Conservation (phyloP, 2,113 vertebrate species). For the Melozone crissalis region DNA sequence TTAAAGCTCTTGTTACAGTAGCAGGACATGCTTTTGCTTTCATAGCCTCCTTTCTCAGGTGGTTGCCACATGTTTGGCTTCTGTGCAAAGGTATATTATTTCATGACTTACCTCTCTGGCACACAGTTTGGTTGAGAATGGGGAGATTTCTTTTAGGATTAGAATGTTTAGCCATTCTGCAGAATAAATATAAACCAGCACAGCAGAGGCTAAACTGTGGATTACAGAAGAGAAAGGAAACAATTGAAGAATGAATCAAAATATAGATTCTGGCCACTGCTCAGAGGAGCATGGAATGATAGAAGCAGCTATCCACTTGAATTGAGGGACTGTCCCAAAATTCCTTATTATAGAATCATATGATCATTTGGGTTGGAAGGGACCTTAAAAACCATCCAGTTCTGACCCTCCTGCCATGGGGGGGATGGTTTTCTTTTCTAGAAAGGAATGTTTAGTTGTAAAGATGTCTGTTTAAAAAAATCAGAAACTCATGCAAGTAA, state of each 20-base stretch:
- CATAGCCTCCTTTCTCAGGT: constrained; percentile 65
- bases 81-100: constrained; percentile 50
- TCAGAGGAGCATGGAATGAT: not conserved
- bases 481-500: not conserved
- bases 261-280: not conserved
- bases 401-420: no score
- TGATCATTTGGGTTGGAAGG: not conserved
- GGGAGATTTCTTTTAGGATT: constrained; percentile 36
- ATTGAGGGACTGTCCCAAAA: not conserved
- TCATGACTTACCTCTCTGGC: constrained; percentile 59
- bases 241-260: not conserved
- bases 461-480: not conserved
- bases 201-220: not conserved
- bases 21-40: constrained; percentile 58
- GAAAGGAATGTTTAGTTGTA: not conserved
- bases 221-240: not conserved
- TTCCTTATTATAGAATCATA: not conserved
- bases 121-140: constrained; percentile 21
- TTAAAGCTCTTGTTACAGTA: constrained; percentile 67
- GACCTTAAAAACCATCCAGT: not conserved
- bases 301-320: not conserved
- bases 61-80: constrained; percentile 76
- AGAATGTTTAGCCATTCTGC: not conserved
- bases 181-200: constrained; percentile 42
- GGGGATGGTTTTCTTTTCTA: not conserved